Base-by-base conservation (phyloP, 2,888 invertebrate species). In the Bembecia ichneumoniformis region DNA sequence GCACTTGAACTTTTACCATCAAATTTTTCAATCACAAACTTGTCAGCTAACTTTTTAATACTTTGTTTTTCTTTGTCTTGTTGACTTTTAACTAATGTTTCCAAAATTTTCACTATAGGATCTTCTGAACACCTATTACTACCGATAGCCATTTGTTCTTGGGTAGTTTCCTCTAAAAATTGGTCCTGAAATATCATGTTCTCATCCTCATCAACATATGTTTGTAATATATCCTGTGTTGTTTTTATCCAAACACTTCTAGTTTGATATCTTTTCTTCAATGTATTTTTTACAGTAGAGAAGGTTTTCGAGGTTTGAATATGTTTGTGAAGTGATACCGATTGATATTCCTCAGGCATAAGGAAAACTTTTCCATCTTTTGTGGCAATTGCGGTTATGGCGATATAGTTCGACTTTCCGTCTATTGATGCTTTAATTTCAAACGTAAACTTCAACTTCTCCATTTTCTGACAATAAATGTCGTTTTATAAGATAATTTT, bases 11-110 rank as follows among this genome's bases (percentile, higher is more conserved):
- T 59, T 56, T 55, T 64, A 4, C 53, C 49, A 43, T 36, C 45
- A 55, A 65, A 65, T 54, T 63, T 64, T 50, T 62, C 62, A 47
- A 64, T 56, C 3, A 62, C 48, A 60, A 66, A 64, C n/a, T 35
- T 59, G 5, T 68, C 58, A 2, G 59, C 50, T 35, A 62, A 35
- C 10, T 10, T 35, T 35, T 35, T 35, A 7, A 35, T 10, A 35
- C 35, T 60, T 47, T 56, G 51, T 43, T 51, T 53, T 56, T 56
- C 51, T 50, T 34, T 47, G n/a, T 50, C 49, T 16, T 51, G 47
- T 16, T 47, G 47, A 49, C 36, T 44, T 47, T 58, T 57, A 9
- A 56, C 10, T 49, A 58, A 46, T 55, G 55, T 60, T 54, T 56
- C 56, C 35, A 58, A 52, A 20, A 57, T 51, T 50, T 55, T 52